phyloP scores from a whole-genome alignment of 1,140 invertebrate species.

The Stratiolaelaps scimitus region DNA sequence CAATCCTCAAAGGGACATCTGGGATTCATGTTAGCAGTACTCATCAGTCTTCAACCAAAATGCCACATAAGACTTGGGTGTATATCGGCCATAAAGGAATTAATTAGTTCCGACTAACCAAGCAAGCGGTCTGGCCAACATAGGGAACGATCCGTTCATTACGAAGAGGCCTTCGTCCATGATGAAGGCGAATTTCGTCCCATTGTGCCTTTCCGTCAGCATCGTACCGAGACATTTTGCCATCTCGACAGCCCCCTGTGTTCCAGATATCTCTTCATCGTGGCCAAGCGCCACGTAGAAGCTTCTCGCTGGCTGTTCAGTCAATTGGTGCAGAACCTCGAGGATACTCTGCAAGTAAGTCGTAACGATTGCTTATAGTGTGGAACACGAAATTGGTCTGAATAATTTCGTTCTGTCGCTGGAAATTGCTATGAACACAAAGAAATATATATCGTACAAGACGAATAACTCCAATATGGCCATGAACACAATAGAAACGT shows the following conservation, averaged over 20 bases:
- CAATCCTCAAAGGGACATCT: too few relatives aligned
- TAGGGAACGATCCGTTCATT: constrained; percentile 41
- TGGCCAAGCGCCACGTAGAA: constrained; percentile 51
- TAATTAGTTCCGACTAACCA: constrained; percentile 44
- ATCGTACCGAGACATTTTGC: constrained; percentile 39
- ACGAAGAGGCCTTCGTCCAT: constrained; percentile 48
- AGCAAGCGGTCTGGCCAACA: constrained; percentile 42
- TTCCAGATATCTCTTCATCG: constrained; percentile 50
- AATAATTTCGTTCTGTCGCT: too few relatives aligned
- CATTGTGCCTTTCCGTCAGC: too few relatives aligned
- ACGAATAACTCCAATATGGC: constrained; percentile 49
- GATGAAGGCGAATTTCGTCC: constrained; percentile 46
- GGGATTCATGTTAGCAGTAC: too few relatives aligned
- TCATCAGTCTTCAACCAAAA: too few relatives aligned
- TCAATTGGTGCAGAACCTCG: too few relatives aligned
- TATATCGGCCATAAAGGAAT: too few relatives aligned
- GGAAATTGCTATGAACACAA: too few relatives aligned
- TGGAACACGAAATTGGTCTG: too few relatives aligned
- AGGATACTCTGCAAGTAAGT: too few relatives aligned
- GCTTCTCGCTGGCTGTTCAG: constrained; percentile 42
- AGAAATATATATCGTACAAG: constrained; percentile 41
- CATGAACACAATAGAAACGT: constrained; percentile 38
- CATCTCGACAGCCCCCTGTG: constrained; percentile 43
- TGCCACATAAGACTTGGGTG: too few relatives aligned
- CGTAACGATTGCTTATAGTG: too few relatives aligned